These are phyloP conservation scores for Campylorhamphus procurvoides DNA, from an alignment of 2,113 vertebrate genomes.

Conservation along the genomic window DNA sequence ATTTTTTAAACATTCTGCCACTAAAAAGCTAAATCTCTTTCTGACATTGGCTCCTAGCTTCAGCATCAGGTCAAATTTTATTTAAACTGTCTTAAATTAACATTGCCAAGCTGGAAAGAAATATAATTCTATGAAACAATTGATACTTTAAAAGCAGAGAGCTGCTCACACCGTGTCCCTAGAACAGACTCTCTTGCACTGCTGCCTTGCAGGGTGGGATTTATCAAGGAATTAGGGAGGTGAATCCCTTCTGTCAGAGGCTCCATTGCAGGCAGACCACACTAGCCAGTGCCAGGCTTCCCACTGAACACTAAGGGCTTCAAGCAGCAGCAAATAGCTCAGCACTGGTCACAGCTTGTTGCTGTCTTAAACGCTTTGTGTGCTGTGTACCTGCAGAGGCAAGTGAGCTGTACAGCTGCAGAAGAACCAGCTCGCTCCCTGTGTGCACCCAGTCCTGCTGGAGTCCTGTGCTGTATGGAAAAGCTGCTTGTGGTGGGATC, in stretches of 20 bases:
- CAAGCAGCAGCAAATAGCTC: background rate
- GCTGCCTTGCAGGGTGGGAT: background rate
- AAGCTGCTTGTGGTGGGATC: background rate
- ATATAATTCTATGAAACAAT: conserved; percentile 20
- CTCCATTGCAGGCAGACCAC: background rate
- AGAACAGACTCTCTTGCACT: background rate
- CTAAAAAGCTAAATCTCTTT: background rate
- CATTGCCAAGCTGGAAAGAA: conserved; percentile 32
- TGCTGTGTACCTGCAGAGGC: background rate
- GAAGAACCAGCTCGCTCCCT: background rate
- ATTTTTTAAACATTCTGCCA: conserved; percentile 27
- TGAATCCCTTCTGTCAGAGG: background rate
- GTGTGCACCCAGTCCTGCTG: background rate
- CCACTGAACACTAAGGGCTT: background rate
- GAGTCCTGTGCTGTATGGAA: background rate
- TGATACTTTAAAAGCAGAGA: conserved; percentile 38
- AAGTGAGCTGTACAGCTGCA: background rate
- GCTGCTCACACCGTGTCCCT: background rate
- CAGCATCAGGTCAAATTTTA: background rate
- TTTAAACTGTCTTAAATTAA: conserved; percentile 21
- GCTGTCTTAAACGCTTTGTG: accelerated
- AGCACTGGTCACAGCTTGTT: background rate
- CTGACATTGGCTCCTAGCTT: background rate
- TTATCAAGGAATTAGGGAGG: background rate
- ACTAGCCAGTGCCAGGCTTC: background rate